Percentiles rank a stretch among this genome's conserved stretches.
These are phyloP conservation scores for Lerista edwardsae DNA, from an alignment of 2,797 vertebrate genomes.

Conservation along the genomic window DNA sequence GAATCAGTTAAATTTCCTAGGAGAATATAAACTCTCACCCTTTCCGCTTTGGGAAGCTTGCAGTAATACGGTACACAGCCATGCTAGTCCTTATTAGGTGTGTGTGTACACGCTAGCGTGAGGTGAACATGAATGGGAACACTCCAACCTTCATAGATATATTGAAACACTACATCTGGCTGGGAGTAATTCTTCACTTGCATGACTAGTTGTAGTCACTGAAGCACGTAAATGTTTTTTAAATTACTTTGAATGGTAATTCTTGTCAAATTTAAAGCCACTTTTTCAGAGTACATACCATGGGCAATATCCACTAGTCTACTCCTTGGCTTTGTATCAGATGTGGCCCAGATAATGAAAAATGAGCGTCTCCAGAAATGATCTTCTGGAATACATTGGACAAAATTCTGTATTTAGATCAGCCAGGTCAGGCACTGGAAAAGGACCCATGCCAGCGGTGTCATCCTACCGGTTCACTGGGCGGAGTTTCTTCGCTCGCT, in stretches of 20 bases:
- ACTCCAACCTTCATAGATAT: background rate
- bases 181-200: background rate
- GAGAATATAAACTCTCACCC: background rate
- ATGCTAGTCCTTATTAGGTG: background rate
- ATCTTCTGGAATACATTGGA: background rate
- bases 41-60: background rate
- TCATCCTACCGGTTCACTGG: too few species aligned
- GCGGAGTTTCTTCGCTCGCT: too few species aligned
- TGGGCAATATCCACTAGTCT: background rate
- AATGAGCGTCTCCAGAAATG: background rate
- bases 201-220: background rate
- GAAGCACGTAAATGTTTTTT: conserved; percentile 3
- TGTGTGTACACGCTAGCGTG: background rate
- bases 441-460: too few species aligned
- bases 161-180: background rate
- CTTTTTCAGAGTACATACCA: background rate
- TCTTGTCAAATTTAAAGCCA: background rate
- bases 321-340: background rate
- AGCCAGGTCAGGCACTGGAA: too few species aligned
- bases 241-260: background rate
- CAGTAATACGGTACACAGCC: background rate
- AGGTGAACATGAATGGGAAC: too few species aligned
- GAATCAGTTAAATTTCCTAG: background rate
- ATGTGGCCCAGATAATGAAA: background rate
- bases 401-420: conserved; percentile 5